These are phyloP conservation scores for Micromys minutus DNA, from an alignment of 2,113 vertebrate species.

Conservation along the genomic window DNA sequence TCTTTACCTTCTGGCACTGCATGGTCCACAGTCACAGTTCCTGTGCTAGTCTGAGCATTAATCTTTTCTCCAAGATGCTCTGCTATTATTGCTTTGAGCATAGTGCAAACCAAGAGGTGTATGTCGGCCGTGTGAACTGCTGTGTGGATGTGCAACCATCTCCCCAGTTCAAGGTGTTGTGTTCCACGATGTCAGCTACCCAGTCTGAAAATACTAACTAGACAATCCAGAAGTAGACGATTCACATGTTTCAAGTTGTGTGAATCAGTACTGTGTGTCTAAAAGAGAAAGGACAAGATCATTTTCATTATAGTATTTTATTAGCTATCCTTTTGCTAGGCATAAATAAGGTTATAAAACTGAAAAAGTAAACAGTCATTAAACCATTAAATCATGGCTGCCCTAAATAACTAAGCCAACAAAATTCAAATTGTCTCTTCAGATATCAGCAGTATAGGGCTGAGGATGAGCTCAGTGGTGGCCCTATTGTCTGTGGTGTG, in stretches of 20 bases:
- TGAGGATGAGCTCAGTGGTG: not conserved
- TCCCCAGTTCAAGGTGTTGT: not conserved
- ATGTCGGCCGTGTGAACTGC: not conserved
- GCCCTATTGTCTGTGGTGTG: no score
- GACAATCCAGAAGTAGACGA: not conserved
- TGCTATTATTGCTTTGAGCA: not conserved
- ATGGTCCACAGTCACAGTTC: not conserved
- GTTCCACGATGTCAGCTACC: not conserved
- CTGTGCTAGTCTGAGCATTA: not conserved
- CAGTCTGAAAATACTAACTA: not conserved
- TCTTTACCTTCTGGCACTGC: not conserved
- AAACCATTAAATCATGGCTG: conserved; percentile 20
- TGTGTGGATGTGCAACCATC: not conserved
- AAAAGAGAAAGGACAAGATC: not conserved
- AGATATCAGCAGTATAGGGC: not conserved
- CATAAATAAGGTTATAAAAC: conserved; percentile 1
- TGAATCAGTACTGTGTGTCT: not conserved
- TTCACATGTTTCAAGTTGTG: not conserved
- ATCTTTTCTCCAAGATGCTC: not conserved
- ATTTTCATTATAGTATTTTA: not conserved
- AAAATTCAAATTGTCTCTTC: not conserved
- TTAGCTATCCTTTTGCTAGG: not conserved
- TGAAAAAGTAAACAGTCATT: not conserved
- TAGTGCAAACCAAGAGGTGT: not conserved
- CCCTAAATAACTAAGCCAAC: conserved; percentile 39